A percentile compares a stretch with the other conserved stretches of the same genome.
phyloP scores from a whole-genome alignment of 2,797 vertebrate genomes.

The Falco naumanni region DNA sequence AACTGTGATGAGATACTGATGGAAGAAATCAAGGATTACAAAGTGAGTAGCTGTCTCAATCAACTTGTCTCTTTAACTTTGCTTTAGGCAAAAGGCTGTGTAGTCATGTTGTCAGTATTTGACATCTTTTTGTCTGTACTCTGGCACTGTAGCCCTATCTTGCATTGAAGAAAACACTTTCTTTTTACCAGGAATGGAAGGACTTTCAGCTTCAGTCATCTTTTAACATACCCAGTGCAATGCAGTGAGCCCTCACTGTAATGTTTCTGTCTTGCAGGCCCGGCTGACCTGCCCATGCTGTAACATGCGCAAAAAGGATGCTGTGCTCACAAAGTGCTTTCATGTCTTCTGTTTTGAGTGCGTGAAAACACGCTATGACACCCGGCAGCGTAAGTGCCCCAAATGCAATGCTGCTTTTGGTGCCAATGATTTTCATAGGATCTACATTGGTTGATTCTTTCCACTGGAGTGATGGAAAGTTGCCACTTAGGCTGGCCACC shows the following conservation, averaged over 20 bases:
- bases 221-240: not conserved
- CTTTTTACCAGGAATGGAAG: not conserved
- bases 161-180: not conserved
- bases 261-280: conserved; percentile 77
- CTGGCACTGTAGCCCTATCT: not conserved
- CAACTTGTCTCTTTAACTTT: not conserved
- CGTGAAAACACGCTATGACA: conserved; percentile 96
- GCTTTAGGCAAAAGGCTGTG: not conserved
- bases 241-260: not conserved
- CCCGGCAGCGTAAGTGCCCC: conserved; percentile 96
- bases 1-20: conserved; percentile 97
- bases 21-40: conserved; percentile 97
- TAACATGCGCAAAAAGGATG: conserved; percentile 96
- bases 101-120: not conserved
- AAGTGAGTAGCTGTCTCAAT: conserved; percentile 75
- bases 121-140: not conserved
- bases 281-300: conserved; percentile 96
- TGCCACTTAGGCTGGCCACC: not conserved
- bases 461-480: not conserved
- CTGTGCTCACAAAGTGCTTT: conserved; percentile 97
- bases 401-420: conserved; percentile 98
- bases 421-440: conserved; percentile 97
- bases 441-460: conserved; percentile 89
- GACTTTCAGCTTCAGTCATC: not conserved
- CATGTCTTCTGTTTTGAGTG: conserved; percentile 99